phyloP scores from a whole-genome alignment of 2,888 invertebrate genomes.

The Eutolmus rufibarbis region DNA sequence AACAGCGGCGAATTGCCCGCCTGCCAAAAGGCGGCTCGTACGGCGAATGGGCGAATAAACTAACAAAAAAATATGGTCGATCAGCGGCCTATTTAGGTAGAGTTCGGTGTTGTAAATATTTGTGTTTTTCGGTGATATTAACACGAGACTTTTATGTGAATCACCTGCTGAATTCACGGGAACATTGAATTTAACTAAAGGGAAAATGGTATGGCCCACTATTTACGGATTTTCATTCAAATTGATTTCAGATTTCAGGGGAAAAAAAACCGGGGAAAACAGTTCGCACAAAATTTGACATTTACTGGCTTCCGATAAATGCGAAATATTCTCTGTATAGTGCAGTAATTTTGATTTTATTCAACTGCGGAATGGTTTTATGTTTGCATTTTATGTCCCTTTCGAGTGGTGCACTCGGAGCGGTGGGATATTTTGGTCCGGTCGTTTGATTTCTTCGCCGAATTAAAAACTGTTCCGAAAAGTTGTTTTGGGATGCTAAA shows the following conservation, averaged over 20 bases:
- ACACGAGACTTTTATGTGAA: slow-evolving; percentile 12
- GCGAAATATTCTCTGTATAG: neutral
- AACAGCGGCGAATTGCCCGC: neutral
- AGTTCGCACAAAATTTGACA: slow-evolving; percentile 20
- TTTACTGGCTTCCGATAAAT: neutral
- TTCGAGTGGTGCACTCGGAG: neutral
- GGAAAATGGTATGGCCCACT: slow-evolving; percentile 7
- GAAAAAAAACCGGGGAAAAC: slow-evolving; percentile 11
- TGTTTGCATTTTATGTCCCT: neutral
- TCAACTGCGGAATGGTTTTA: neutral
- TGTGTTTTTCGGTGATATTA: slow-evolving; percentile 11
- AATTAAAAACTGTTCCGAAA: neutral
- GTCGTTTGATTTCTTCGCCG: neutral
- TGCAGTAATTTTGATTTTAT: neutral
- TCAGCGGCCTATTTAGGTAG: slow-evolving; percentile 35
- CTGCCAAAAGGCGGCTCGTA: neutral
- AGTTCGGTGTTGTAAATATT: slow-evolving; percentile 31
- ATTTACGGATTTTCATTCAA: slow-evolving; percentile 23
- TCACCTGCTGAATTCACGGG: neutral
- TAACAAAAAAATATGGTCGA: slow-evolving; percentile 37
- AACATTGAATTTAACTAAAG: neutral
- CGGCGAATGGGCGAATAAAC: slow-evolving; percentile 18
- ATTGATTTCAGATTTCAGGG: neutral
- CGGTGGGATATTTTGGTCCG: neutral
- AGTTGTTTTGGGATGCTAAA: neutral